These are phyloP conservation scores for Hydroisotoma schaefferi DNA, from an alignment of 2,888 invertebrate genomes.

Conservation along the genomic window DNA sequence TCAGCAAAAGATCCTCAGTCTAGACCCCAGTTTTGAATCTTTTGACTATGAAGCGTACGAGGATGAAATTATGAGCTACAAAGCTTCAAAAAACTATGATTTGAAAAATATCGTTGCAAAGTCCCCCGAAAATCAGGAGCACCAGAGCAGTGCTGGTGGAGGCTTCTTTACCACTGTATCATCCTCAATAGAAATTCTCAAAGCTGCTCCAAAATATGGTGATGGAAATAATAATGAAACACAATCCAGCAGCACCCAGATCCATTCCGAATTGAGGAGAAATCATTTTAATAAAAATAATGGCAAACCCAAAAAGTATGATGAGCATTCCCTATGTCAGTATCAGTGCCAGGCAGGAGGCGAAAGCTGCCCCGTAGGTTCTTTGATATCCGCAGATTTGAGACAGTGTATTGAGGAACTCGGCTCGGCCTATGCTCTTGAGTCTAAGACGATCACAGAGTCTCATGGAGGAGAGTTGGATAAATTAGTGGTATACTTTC, in stretches of 20 bases:
- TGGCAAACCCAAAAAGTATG: too few relatives aligned
- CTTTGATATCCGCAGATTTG: too few relatives aligned
- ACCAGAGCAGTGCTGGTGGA: background rate
- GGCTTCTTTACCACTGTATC: background rate
- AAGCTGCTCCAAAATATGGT: background rate
- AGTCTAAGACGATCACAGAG: too few relatives aligned
- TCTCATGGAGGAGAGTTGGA: too few relatives aligned
- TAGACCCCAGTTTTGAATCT: background rate
- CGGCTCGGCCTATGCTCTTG: too few relatives aligned
- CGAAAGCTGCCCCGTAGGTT: too few relatives aligned
- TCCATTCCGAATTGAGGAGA: too few relatives aligned
- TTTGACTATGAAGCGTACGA: background rate
- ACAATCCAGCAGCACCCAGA: background rate
- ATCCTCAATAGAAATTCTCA: background rate
- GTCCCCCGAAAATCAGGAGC: background rate
- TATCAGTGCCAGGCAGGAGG: too few relatives aligned
- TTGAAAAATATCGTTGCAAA: constrained; percentile 7
- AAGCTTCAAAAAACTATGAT: background rate
- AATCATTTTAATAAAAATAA: too few relatives aligned
- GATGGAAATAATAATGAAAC: background rate
- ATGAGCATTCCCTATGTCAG: too few relatives aligned
- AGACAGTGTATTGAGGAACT: too few relatives aligned
- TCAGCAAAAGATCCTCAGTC: background rate
- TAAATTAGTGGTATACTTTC: too few relatives aligned
- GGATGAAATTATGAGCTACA: background rate